Base-by-base conservation (phyloP, 2,113 vertebrate genomes). In the Nannobrachium achirus region DNA sequence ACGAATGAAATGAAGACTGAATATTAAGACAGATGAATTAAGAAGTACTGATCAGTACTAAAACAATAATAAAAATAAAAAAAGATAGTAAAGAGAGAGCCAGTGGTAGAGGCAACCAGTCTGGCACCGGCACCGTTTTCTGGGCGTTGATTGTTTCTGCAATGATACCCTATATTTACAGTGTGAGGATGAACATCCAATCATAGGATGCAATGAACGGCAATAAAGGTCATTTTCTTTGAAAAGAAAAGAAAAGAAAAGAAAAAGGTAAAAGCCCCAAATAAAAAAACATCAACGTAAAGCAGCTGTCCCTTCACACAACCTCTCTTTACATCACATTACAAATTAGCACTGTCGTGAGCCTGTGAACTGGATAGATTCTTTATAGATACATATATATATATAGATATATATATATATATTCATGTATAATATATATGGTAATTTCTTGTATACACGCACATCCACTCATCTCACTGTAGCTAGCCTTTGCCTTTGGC, bases 401-500 rank as follows among this genome's bases (percentile, higher is more conserved):
- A 71, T 79, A 15, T 83, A 77, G 85, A 71, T 79, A 15, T 83
- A 77, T 81, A 78, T 88, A 79, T 91, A 75, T 58, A 72, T 79
- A 63, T 78, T 57, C 49, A 72, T 72, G 51, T 78, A 89, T 90
- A 89, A 91, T 86, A 92, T 90, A 91, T 88, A 88, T 78, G 79
- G 76, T 85, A 84, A 87, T 91, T 87, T 89, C 75, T 88, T 84
- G 86, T 88, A 74, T 89, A 89, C 89, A 91, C 71, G 70, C 83
- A 89, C 83, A 87, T 86, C 79, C 82, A 95, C 94, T 94, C 45
- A 67, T 85, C 75, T 81, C 80, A 85, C 75, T 71, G 75, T 93
- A 94, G 91, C 91, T 93, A 94, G 91, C 90, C 92, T 89, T 93
- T 95, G 95, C 94, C 95, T 97, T 98, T 98, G 98, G 96, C 95